Percentiles rank a stretch among this genome's conserved stretches.
phyloP scores from a whole-genome alignment of 37 sponge, comb jelly and placozoan genomes.

The Beroe forskalii region DNA sequence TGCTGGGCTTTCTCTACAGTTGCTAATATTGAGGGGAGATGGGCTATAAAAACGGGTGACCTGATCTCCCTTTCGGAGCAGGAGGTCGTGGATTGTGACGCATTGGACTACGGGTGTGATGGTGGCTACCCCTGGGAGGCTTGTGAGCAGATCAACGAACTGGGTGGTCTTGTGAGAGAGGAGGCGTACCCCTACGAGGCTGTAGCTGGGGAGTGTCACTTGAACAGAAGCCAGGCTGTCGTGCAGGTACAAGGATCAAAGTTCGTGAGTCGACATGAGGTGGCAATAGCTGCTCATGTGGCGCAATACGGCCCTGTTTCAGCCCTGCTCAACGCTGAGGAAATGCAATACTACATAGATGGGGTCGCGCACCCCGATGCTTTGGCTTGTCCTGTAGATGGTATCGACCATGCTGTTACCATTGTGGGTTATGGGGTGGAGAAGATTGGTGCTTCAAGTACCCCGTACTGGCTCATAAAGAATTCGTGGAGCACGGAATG shows the following conservation, averaged over 20 bases:
- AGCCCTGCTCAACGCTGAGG: constrained; percentile 63
- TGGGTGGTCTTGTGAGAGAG: constrained; percentile 65
- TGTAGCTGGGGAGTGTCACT: constrained; percentile 37
- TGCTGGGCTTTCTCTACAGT: constrained; percentile 72
- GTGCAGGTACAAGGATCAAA: neutral
- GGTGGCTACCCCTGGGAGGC: constrained; percentile 64
- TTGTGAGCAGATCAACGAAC: constrained; percentile 23
- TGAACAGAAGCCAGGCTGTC: constrained; percentile 61
- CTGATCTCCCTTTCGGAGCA: constrained; percentile 65
- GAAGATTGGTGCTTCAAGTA: constrained; percentile 46
- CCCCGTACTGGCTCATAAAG: constrained; percentile 74
- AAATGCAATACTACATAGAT: constrained; percentile 62
- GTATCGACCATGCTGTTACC: constrained; percentile 27
- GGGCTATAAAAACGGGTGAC: constrained; percentile 54
- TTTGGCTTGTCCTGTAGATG: neutral
- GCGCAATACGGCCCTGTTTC: constrained; percentile 54
- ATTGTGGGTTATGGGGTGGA: constrained; percentile 37
- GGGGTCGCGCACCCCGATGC: constrained; percentile 17
- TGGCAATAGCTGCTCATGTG: constrained; percentile 22
- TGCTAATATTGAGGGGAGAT: constrained; percentile 68
- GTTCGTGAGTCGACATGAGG: constrained; percentile 56
- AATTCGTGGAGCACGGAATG: constrained; percentile 58
- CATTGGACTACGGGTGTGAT: constrained; percentile 62
- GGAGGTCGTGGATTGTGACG: constrained; percentile 69
- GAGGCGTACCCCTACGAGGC: constrained; percentile 63